phyloP scores from a whole-genome alignment of 2,797 vertebrate genomes.

The Diplodus sargus region DNA sequence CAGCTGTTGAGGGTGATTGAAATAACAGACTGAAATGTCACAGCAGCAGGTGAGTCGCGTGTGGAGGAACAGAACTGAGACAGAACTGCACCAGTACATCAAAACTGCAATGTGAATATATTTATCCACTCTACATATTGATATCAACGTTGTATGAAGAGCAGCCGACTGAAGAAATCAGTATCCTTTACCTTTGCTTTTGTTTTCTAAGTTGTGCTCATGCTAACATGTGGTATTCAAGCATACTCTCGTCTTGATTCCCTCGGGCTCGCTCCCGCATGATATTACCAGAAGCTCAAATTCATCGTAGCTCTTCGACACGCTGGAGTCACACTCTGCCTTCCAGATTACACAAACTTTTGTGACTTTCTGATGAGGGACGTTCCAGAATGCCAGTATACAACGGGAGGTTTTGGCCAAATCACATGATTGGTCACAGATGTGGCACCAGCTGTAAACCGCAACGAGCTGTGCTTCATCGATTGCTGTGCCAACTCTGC shows the following conservation, averaged over 20 bases:
- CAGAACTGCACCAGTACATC: no score
- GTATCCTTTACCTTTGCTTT: no score
- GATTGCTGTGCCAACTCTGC: conserved; percentile 15
- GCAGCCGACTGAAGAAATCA: no score
- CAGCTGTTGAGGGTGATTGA: no score
- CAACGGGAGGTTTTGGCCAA: conserved; percentile 22
- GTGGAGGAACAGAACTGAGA: no score
- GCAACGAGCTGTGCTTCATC: conserved; percentile 3
- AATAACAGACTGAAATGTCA: no score
- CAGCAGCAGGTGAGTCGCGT: no score
- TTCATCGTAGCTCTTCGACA: background rate
- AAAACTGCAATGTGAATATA: background rate
- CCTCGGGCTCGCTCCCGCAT: background rate
- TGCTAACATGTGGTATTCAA: background rate
- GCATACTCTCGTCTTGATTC: no score
- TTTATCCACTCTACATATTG: background rate
- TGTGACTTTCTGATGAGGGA: conserved; percentile 24
- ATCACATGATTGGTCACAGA: conserved; percentile 50
- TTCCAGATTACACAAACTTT: background rate
- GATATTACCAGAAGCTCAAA: background rate
- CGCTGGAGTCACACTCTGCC: background rate
- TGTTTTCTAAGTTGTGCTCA: no score
- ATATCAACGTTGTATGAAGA: no score
- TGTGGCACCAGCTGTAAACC: conserved; percentile 49
- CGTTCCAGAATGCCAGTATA: conserved; percentile 18